Conservation (phyloP, 35 echinoderm and acorn worm species). For the Lytechinus pictus region DNA sequence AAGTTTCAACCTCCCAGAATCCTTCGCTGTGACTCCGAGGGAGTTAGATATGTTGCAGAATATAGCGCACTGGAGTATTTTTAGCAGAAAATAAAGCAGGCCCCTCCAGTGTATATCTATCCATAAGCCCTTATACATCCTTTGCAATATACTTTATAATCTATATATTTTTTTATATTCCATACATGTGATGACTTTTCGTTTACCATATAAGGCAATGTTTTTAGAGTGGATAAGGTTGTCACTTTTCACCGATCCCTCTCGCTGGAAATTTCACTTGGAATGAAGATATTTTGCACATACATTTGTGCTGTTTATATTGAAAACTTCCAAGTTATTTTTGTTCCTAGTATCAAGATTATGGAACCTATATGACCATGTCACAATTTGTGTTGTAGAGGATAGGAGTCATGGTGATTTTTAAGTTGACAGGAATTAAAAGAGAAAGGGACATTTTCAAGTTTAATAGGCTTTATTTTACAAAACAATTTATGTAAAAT, state of each 20-base stretch:
- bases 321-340: not conserved
- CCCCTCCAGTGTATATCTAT: not conserved
- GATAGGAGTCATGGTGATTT: too few species aligned
- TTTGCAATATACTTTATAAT: not conserved
- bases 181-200: not conserved
- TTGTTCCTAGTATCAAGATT: too few species aligned
- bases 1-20: not conserved
- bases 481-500: too few species aligned
- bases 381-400: too few species aligned
- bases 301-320: not conserved
- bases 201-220: not conserved
- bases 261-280: not conserved
- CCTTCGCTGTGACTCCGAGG: not conserved
- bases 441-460: too few species aligned
- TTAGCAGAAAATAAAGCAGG: not conserved
- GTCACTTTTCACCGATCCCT: not conserved
- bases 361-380: too few species aligned
- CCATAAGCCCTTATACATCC: not conserved
- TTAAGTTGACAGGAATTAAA: too few species aligned
- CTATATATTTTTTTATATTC: not conserved
- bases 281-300: not conserved
- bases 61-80: not conserved
- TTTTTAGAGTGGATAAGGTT: not conserved
- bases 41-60: not conserved
- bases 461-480: too few species aligned